These are phyloP conservation scores for Natrix natrix DNA, from an alignment of 2,797 vertebrate species.

Conservation along the genomic window DNA sequence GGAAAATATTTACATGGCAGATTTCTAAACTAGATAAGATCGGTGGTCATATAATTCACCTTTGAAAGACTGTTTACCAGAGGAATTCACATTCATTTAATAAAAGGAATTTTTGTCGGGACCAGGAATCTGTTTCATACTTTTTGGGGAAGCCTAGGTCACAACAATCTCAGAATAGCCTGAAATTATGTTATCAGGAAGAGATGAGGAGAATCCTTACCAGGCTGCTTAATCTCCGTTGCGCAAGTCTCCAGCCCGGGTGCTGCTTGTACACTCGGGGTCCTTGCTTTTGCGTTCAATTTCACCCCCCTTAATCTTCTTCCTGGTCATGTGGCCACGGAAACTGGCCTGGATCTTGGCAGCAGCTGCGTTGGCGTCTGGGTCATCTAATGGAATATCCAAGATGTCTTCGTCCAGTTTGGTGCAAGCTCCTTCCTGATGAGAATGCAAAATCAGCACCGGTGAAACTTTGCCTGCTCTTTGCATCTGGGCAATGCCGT, in stretches of 20 bases:
- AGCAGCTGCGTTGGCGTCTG: constrained; percentile 92
- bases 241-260: constrained; percentile 69
- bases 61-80: too few species aligned
- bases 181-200: background rate
- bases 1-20: too few species aligned
- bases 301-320: constrained; percentile 96
- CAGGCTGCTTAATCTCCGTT: constrained; percentile 72
- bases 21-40: too few species aligned
- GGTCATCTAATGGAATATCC: constrained; percentile 96
- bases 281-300: constrained; percentile 81
- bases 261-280: constrained; percentile 85
- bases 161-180: too few species aligned
- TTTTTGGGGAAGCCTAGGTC: too few species aligned
- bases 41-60: too few species aligned
- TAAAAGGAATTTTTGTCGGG: too few species aligned
- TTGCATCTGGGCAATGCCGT: background rate
- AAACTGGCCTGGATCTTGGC: constrained; percentile 99
- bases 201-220: constrained; percentile 38
- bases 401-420: constrained; percentile 95
- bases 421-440: constrained; percentile 85
- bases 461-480: background rate
- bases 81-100: too few species aligned
- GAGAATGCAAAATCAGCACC: background rate
- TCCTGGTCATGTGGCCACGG: constrained; percentile 97
- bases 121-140: too few species aligned